Evolutionary conservation across 2,113 vertebrate species (phyloP), one percentile per base, ranked within the genome.

Genomic region (Hippocampus zosterae): DNA sequence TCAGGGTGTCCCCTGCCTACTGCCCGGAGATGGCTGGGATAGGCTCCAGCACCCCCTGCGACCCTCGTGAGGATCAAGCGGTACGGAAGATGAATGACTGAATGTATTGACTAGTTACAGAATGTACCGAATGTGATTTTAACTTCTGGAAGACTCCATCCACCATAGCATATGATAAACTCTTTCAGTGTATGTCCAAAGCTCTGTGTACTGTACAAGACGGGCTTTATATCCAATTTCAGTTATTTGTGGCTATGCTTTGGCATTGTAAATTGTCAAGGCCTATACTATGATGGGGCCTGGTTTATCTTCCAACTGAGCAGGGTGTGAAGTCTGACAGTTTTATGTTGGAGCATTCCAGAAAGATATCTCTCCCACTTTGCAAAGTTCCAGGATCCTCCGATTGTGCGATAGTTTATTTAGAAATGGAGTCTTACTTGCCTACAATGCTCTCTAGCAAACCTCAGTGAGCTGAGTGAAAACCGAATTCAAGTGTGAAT

Each of bases 251-350:
- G 25, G 12, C 55, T 11, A 5, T 25, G 23, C 21, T 4, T 25
- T 25, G 55, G 23, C 21, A 55, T 46, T 56, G 56, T 44, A 27
- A 63, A 69, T 57, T n/a, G 21, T 37, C 46, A 40, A 12, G 2
- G 10, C n/a, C 33, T 61, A 5, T 61, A 7, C 16, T 67, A 12
- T 12, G 23, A 65, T 48, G 33, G 12, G 0, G 8, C n/a, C 71
- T 77, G 68, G 41, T 76, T 62, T 59, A 63, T 46, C 10, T 61
- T 64, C 44, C 27, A 63, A 56, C 68, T 37, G 23, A 71, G 42
- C 70, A 46, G 44, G 12, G 42, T 60, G 16, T 71, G 50, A 33
- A 61, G 53, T 63, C 41, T 66, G 78, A 74, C 72, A 79, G 70
- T 74, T 85, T 76, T 63, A 81, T 67, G 46, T 68, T 11, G 0